Evolutionary conservation across 1,140 invertebrate species (phyloP).

Genomic region (Cyphomyrmex costatus): DNA sequence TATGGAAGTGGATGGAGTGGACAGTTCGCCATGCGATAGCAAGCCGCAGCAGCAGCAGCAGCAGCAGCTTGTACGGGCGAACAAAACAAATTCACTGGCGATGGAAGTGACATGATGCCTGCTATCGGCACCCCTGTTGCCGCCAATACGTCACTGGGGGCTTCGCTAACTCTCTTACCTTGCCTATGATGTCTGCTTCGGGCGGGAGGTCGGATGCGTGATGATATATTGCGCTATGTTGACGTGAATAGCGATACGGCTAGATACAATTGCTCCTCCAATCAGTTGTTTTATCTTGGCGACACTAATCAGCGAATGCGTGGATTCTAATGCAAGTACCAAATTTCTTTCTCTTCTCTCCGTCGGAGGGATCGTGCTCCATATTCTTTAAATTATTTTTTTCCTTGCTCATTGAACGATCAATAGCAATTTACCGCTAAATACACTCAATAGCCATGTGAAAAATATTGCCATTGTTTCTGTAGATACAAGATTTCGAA

Average conservation of each 20-base stretch:
- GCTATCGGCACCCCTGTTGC: conserved; percentile 85
- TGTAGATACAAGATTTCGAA: conserved; percentile 11
- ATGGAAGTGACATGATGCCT: conserved; percentile 87
- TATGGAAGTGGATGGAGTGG: conserved; percentile 84
- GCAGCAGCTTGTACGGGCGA: conserved; percentile 84
- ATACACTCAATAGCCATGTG: background rate
- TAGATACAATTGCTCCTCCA: conserved; percentile 74
- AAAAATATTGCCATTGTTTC: conserved; percentile 44
- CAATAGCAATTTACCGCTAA: conserved; percentile 16
- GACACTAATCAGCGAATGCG: conserved; percentile 48
- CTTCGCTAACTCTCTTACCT: conserved; percentile 84
- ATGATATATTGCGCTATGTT: conserved; percentile 60
- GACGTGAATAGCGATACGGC: conserved; percentile 75
- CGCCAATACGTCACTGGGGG: conserved; percentile 85
- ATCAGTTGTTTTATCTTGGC: conserved; percentile 70
- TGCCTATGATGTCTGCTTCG: conserved; percentile 75
- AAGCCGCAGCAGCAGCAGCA: conserved; percentile 84
- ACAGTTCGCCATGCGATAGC: conserved; percentile 82
- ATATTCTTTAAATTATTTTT: conserved; percentile 60
- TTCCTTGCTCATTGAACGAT: conserved; percentile 70
- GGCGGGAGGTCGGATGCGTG: conserved; percentile 45
- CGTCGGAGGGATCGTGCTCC: conserved; percentile 8
- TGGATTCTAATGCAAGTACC: conserved; percentile 68
- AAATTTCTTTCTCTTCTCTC: conserved; percentile 58
- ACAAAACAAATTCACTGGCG: conserved; percentile 85